Evolutionary conservation across 2,797 vertebrate species (phyloP), one percentile per base, ranked within the genome.

Genomic region (Columba guinea): DNA sequence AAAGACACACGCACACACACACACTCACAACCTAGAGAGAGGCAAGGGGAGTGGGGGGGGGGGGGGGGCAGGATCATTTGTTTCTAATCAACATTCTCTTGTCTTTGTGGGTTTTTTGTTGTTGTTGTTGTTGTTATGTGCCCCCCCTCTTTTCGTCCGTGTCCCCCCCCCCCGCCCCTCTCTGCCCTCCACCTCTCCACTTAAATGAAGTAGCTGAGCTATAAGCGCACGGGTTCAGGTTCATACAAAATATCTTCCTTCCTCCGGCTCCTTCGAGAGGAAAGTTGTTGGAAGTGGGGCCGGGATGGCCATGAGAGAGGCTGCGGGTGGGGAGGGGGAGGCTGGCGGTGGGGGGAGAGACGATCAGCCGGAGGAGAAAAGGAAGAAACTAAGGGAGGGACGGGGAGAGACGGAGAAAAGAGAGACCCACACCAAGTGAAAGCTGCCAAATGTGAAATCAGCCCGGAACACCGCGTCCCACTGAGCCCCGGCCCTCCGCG

Each of bases 281-380:
- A 98, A 98, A 98, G 97, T 98, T 98, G 96, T 76, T 91, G 89
- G 74, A 97, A 97, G 97, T 95, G 95, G 95, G 91, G 91, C 92
- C 93, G 34, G 93, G 95, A 86, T 64, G 92, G 69, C 65, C 65
- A 7, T 11, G 90, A 7, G 67, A 69, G 82, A 59, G 89, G 78
- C 73, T 87, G 60, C 37, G 51, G 67, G 60, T 49, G 52, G 84
- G 62, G 63, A 53, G 49, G 34, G 69, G 75, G 79, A 44, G 52
- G 77, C 71, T 79, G 84, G 58, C 49, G 78, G 77, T 22, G 21
- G 56, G 60, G 39, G 80, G 56, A 63, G 79, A 78, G 84, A 27
- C 80, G 26, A 49, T 77, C 87, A 81, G 46, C 84, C 78, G 67
- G 52, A 15, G 73, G 83, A 77, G 69, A 94, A 94, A 74, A 70